phyloP scores from a whole-genome alignment of 2,113 vertebrate species.

The Rhinogobius similis region DNA sequence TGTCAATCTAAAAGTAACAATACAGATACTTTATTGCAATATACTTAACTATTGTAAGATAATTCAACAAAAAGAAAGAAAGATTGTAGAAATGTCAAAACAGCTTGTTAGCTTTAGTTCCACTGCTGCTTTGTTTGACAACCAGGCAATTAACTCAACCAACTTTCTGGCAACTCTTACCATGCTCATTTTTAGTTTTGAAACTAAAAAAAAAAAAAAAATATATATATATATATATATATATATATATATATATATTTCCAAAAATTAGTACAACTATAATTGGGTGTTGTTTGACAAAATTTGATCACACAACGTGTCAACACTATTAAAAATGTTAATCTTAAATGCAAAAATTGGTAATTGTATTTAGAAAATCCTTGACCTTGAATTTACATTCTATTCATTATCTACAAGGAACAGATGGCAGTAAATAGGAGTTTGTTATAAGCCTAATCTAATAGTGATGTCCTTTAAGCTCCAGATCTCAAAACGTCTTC shows the following conservation, averaged over 20 bases:
- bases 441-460: neutral
- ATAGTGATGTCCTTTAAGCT: neutral
- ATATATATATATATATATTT: too few relatives aligned
- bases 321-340: neutral
- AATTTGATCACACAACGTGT: neutral
- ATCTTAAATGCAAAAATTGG: neutral
- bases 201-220: too few relatives aligned
- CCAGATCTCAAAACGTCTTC: neutral
- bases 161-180: conserved; percentile 1
- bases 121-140: neutral
- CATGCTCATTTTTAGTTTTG: neutral
- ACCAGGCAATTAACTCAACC: neutral
- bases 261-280: neutral
- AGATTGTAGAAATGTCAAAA: neutral
- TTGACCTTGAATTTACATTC: neutral
- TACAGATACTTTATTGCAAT: neutral
- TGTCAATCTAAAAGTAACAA: neutral
- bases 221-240: too few relatives aligned
- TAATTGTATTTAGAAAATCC: neutral
- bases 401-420: neutral
- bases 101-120: neutral
- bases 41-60: neutral
- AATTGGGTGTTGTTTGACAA: neutral
- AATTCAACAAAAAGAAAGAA: neutral
- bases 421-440: neutral